Base-by-base conservation (phyloP, 2,797 vertebrate genomes). In the Babyrousa celebensis region DNA sequence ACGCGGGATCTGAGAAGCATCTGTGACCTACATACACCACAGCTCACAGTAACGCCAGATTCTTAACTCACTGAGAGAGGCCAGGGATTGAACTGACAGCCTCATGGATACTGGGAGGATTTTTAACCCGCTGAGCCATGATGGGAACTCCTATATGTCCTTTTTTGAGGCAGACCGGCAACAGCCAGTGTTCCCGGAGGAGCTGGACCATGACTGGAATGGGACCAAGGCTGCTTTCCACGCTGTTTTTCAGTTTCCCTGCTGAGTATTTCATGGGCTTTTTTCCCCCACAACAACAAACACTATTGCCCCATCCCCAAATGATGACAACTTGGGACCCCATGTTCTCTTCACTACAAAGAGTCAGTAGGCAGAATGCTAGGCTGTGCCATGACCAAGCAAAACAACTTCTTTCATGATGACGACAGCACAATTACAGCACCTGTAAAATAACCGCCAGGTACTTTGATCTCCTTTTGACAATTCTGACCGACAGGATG, bases 271-370 rank as follows among this genome's bases (percentile, higher is more conserved):
- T 91, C 17, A 0, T 88, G 85, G 58, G 65, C 62, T 58, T 87
- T 94, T 91, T 93, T 95, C 32, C 6, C 9, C 94, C 40, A 95
- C 32, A 36, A 96, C 67, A 94, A 60, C 78, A 89, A 96, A 92
- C 58, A 63, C 20, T 79, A 91, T 96, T 68, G 5, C 17, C 56
- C 60, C 6, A 67, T 36, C 48, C 86, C 78, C 25, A 88, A 93
- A 92, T 94, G 86, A 96, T n/a, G 63, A 29, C 77, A 54, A 91
- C 82, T 92, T 96, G 95, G 48, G n/a, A 97, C 74, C 12, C 79
- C 80, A 95, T 97, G 95, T 97, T 92, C 89, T 95, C 92, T 94
- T 84, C 92, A 90, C 74, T 95, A 94, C 89, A 97, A 96, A 96
- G 70, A 94, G 20, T 27, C 72, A 94, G 68, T 29, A 83, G 80